These are phyloP conservation scores for Craterocephalus amniculus DNA, from an alignment of 2,797 vertebrate species.

Conservation along the genomic window DNA sequence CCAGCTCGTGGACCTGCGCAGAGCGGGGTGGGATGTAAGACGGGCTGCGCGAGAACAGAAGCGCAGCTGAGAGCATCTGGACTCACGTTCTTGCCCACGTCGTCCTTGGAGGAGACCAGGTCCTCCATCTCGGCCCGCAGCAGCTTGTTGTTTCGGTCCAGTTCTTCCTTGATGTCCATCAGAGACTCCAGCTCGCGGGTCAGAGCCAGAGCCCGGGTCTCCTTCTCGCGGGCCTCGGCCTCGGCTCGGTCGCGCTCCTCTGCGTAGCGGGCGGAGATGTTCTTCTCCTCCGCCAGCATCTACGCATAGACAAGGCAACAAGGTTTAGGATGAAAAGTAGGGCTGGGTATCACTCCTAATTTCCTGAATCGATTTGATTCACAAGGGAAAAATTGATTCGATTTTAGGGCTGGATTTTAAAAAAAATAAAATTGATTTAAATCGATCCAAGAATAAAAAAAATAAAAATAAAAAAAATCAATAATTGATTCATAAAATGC, in stretches of 20 bases:
- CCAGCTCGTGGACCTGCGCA: slow-evolving; percentile 93
- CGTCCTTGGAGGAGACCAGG: slow-evolving; percentile 96
- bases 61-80: accelerated
- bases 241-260: slow-evolving; percentile 96
- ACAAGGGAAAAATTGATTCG: too few relatives aligned
- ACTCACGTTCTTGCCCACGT: slow-evolving; percentile 95
- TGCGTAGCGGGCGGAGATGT: slow-evolving; percentile 90
- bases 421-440: too few relatives aligned
- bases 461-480: not conserved
- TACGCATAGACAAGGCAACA: slow-evolving; percentile 47
- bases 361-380: too few relatives aligned
- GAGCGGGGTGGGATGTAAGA: not conserved
- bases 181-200: slow-evolving; percentile 91
- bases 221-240: slow-evolving; percentile 96
- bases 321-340: not conserved
- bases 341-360: too few relatives aligned
- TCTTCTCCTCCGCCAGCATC: slow-evolving; percentile 97
- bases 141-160: slow-evolving; percentile 93
- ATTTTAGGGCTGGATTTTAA: too few relatives aligned
- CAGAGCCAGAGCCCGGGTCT: slow-evolving; percentile 91
- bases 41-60: not conserved
- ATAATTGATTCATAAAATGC: too few relatives aligned
- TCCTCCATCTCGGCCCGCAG: slow-evolving; percentile 97
- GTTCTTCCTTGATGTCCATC: slow-evolving; percentile 89
- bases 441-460: not conserved